Evolutionary conservation across 1,140 invertebrate genomes (phyloP).

Genomic region (Drosophila miranda): DNA sequence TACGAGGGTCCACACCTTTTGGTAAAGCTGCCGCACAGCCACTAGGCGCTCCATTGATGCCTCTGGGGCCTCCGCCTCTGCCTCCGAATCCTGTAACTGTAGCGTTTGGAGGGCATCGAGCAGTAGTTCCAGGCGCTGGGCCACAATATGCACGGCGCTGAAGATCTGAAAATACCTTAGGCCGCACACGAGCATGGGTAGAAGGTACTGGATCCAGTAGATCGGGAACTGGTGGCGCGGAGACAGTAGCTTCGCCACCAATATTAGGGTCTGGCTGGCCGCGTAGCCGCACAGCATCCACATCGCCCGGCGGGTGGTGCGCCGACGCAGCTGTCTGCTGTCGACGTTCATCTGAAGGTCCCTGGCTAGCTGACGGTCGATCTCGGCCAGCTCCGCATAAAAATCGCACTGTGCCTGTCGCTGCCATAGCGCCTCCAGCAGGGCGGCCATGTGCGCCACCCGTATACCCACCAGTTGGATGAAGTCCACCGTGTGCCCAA

Average conservation of each 20-base stretch:
- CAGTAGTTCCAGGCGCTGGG: conserved; percentile 54
- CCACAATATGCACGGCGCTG: conserved; percentile 52
- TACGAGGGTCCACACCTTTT: conserved; percentile 64
- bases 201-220: conserved; percentile 70
- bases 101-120: conserved; percentile 38
- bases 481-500: conserved; percentile 72
- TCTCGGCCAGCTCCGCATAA: conserved; percentile 53
- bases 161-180: conserved; percentile 77
- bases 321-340: conserved; percentile 31
- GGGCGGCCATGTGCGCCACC: conserved; percentile 55
- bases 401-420: conserved; percentile 41
- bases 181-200: conserved; percentile 68
- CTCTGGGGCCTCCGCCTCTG: neutral
- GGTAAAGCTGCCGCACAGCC: conserved; percentile 60
- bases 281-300: conserved; percentile 58
- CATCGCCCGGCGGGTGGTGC: conserved; percentile 19
- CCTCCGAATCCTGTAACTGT: conserved; percentile 29
- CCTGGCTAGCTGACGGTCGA: conserved; percentile 57
- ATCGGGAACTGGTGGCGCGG: conserved; percentile 33
- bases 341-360: conserved; percentile 50
- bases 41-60: conserved; percentile 48
- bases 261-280: conserved; percentile 56
- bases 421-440: conserved; percentile 63
- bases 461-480: conserved; percentile 77
- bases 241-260: conserved; percentile 48